A percentile compares a stretch with the other conserved stretches of the same genome.
phyloP scores from a whole-genome alignment of 2,113 vertebrate species.

The Tylochromis polylepis region DNA sequence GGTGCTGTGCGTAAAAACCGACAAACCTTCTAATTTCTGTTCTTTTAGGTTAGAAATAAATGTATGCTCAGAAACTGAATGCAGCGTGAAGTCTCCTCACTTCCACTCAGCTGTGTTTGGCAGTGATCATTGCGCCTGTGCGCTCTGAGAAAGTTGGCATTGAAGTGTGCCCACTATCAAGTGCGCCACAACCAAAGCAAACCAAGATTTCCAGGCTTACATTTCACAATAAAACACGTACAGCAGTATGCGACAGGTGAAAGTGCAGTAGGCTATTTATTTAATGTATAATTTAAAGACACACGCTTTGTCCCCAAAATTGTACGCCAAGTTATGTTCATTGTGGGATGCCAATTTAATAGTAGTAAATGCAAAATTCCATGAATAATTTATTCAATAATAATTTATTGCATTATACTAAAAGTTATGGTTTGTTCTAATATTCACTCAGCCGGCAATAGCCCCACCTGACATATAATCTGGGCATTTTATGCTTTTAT shows the following conservation, averaged over 20 bases:
- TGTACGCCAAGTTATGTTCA: neutral
- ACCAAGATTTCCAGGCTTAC: neutral
- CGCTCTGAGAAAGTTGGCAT: constrained; percentile 53
- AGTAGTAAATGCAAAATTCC: neutral
- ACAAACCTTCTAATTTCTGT: neutral
- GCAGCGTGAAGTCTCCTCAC: constrained; percentile 15
- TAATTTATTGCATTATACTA: neutral
- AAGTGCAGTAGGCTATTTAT: neutral
- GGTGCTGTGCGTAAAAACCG: constrained; percentile 9
- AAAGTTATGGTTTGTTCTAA: neutral
- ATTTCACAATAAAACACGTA: constrained; percentile 9
- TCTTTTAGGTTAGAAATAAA: neutral
- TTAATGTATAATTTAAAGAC: neutral
- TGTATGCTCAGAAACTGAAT: neutral
- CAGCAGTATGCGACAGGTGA: neutral
- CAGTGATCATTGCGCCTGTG: constrained; percentile 58
- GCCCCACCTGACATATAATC: neutral
- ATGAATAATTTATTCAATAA: neutral
- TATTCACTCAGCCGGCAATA: neutral
- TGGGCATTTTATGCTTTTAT: constrained; percentile 13
- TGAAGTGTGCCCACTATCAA: constrained; percentile 48
- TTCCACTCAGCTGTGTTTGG: constrained; percentile 18
- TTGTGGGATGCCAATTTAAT: neutral
- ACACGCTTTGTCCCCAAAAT: neutral
- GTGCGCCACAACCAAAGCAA: neutral